Evolutionary conservation across 2,113 vertebrate species (phyloP).

Genomic region (Macquaria australasica): DNA sequence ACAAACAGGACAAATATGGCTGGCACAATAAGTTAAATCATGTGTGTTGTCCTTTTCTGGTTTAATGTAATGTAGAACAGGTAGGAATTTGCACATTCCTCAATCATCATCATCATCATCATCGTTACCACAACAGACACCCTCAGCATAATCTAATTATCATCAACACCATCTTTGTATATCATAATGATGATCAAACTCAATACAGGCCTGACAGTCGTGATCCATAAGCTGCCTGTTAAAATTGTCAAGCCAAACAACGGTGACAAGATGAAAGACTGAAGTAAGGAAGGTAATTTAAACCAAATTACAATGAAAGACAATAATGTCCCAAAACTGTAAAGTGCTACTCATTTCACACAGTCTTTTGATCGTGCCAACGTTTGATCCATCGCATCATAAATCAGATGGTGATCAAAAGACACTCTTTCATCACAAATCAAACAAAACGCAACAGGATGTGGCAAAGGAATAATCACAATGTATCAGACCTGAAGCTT

Average conservation of each 20-base stretch:
- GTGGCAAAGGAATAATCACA: constrained; percentile 37
- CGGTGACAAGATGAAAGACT: not conserved
- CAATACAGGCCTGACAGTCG: not conserved
- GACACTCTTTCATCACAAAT: constrained; percentile 67
- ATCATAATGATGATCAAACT: not conserved
- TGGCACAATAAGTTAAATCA: not conserved
- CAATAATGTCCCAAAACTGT: not conserved
- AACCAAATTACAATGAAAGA: constrained; percentile 38
- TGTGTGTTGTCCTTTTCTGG: not conserved
- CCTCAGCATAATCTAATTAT: not conserved
- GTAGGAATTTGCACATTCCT: not conserved
- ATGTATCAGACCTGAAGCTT: constrained; percentile 37
- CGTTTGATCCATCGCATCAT: constrained; percentile 63
- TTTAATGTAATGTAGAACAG: not conserved
- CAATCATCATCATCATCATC: not conserved
- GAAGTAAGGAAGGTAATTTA: not conserved
- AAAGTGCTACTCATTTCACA: constrained; percentile 16
- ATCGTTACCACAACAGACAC: not conserved
- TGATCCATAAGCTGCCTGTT: not conserved
- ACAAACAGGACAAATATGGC: not conserved
- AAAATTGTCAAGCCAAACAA: not conserved
- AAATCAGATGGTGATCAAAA: constrained; percentile 53
- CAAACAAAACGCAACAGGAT: constrained; percentile 61
- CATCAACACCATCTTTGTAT: not conserved
- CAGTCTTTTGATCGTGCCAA: constrained; percentile 62